These are phyloP conservation scores for Oryctes rhinoceros DNA, from an alignment of 1,140 invertebrate genomes.

Conservation along the genomic window DNA sequence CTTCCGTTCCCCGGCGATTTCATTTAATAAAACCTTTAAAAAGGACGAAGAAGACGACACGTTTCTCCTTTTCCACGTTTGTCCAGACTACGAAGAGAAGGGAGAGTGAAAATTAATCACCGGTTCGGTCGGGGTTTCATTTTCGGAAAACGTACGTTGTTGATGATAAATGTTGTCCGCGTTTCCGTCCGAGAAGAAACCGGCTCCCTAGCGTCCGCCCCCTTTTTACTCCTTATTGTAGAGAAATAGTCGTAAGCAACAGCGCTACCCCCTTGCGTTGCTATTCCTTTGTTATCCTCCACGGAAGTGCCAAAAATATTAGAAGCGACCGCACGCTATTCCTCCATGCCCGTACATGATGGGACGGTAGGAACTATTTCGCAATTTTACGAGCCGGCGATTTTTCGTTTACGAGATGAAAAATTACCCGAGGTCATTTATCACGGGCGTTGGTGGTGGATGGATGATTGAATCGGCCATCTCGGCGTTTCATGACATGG, in stretches of 20 bases:
- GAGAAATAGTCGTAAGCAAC: no score
- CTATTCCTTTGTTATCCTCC: no score
- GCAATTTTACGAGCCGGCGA: neutral
- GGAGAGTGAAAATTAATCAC: neutral
- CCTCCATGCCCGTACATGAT: neutral
- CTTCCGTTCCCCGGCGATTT: neutral
- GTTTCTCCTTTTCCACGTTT: neutral
- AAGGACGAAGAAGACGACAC: neutral
- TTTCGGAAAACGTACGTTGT: neutral
- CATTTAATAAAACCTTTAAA: constrained; percentile 9
- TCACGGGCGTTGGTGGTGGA: neutral
- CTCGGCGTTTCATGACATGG: no score
- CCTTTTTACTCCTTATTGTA: no score
- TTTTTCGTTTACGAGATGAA: neutral
- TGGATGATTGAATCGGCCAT: neutral
- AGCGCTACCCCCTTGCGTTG: no score
- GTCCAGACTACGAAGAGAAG: neutral
- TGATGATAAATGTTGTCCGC: constrained; percentile 3
- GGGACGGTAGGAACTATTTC: neutral
- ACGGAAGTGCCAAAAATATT: constrained; percentile 2
- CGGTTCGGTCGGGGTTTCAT: neutral
- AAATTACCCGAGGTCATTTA: constrained; percentile 2
- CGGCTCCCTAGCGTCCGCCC: neutral
- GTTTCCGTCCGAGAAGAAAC: neutral
- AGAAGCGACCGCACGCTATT: neutral